Conservation (phyloP, 2,888 invertebrate genomes). For the Mythimna loreyi region DNA sequence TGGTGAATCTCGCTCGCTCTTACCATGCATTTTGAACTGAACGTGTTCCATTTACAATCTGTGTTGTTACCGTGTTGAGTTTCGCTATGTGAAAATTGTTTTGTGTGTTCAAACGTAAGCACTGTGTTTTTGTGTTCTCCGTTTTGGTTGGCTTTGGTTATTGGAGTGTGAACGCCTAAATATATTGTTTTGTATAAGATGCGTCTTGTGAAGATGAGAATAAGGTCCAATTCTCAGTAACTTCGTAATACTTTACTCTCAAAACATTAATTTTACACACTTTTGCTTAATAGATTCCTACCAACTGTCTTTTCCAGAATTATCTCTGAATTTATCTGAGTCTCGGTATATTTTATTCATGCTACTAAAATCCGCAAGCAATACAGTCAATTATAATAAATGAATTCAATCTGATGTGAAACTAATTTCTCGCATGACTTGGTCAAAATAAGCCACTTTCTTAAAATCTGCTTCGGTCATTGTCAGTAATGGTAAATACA, state of each 20-base stretch:
- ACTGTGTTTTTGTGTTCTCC: slow-evolving; percentile 33
- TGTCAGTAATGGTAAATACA: too few species aligned
- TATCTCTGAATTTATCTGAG: not conserved
- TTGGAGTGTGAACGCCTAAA: slow-evolving; percentile 29
- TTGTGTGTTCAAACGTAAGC: slow-evolving; percentile 53
- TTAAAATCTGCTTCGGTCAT: slow-evolving; percentile 12
- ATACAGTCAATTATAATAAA: slow-evolving; percentile 5
- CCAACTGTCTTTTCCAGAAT: not conserved
- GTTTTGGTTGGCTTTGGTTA: slow-evolving; percentile 3
- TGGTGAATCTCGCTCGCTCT: slow-evolving; percentile 82
- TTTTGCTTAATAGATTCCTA: not conserved
- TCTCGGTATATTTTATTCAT: not conserved
- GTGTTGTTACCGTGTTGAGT: slow-evolving; percentile 45
- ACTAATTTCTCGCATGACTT: slow-evolving; percentile 49
- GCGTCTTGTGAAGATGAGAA: not conserved
- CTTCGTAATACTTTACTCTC: not conserved
- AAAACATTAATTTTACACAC: not conserved
- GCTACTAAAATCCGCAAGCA: not conserved
- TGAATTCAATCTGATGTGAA: slow-evolving; percentile 16
- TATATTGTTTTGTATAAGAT: not conserved
- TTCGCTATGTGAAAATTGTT: slow-evolving; percentile 56
- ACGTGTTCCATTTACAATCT: slow-evolving; percentile 57
- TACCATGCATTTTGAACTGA: slow-evolving; percentile 56
- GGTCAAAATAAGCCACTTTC: slow-evolving; percentile 36
- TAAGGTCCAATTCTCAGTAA: slow-evolving; percentile 18